Percentiles rank a stretch among this genome's conserved stretches.
These are phyloP conservation scores for Crotalus viridis DNA, from an alignment of 2,113 vertebrate species.

Conservation along the genomic window DNA sequence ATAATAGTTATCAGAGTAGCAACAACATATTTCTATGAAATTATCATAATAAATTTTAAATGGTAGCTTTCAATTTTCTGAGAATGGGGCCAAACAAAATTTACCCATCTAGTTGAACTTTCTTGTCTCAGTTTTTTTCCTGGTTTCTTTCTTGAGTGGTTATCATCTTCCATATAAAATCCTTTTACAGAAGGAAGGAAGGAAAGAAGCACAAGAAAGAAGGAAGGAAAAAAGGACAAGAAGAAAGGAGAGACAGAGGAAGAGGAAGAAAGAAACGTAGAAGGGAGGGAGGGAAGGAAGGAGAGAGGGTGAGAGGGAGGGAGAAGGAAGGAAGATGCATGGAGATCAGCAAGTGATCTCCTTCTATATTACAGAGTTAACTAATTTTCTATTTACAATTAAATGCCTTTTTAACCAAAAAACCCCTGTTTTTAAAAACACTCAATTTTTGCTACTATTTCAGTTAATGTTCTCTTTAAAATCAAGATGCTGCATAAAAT, in stretches of 20 bases:
- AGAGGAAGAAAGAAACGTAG: neutral
- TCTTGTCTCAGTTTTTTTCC: neutral
- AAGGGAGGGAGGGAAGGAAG: neutral
- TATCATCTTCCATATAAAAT: neutral
- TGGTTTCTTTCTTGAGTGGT: neutral
- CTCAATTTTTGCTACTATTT: neutral
- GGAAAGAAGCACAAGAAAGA: neutral
- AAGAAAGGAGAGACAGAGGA: fast-evolving
- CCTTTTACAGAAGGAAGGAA: neutral
- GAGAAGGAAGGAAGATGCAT: neutral
- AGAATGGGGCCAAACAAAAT: neutral
- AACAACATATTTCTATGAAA: neutral
- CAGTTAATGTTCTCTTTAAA: neutral
- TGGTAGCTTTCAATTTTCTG: neutral
- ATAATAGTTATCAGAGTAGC: constrained; percentile 18
- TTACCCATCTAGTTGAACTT: no score
- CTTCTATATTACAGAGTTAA: neutral
- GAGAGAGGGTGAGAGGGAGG: no score
- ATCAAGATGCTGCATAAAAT: neutral
- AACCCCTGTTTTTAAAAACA: neutral
- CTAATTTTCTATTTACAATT: neutral
- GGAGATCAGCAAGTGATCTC: neutral
- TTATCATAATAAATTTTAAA: neutral
- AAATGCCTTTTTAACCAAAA: neutral
- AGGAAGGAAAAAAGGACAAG: neutral